These are phyloP conservation scores for Apis cerana DNA, from an alignment of 1,140 invertebrate genomes.

Conservation along the genomic window DNA sequence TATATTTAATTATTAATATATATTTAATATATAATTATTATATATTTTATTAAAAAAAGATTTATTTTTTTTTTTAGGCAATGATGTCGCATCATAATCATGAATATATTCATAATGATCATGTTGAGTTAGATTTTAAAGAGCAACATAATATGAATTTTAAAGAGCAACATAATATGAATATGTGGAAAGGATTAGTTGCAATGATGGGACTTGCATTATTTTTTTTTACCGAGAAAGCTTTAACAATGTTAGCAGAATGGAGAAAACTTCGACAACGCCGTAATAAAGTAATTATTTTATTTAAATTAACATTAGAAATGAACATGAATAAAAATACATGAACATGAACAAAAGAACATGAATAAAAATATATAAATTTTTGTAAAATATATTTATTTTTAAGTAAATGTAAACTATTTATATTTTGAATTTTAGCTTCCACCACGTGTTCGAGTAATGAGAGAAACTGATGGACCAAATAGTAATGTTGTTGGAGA, in stretches of 20 bases:
- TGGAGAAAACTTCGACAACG: constrained; percentile 87
- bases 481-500: constrained; percentile 84
- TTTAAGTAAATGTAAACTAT: constrained; percentile 13
- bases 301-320: background rate
- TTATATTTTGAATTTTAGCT: constrained; percentile 72
- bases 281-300: constrained; percentile 79
- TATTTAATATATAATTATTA: background rate
- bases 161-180: constrained; percentile 82
- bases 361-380: background rate
- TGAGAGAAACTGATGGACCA: constrained; percentile 83
- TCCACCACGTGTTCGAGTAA: constrained; percentile 84
- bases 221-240: constrained; percentile 93
- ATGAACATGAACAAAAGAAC: background rate
- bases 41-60: background rate
- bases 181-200: constrained; percentile 92
- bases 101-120: constrained; percentile 71
- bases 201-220: constrained; percentile 91
- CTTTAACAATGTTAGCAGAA: constrained; percentile 89
- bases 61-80: constrained; percentile 67
- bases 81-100: constrained; percentile 78
- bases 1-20: no score
- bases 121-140: constrained; percentile 61
- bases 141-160: constrained; percentile 82
- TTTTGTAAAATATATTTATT: background rate
- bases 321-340: background rate